Base-by-base conservation (phyloP, 2,113 vertebrate genomes). In the Mola mola region DNA sequence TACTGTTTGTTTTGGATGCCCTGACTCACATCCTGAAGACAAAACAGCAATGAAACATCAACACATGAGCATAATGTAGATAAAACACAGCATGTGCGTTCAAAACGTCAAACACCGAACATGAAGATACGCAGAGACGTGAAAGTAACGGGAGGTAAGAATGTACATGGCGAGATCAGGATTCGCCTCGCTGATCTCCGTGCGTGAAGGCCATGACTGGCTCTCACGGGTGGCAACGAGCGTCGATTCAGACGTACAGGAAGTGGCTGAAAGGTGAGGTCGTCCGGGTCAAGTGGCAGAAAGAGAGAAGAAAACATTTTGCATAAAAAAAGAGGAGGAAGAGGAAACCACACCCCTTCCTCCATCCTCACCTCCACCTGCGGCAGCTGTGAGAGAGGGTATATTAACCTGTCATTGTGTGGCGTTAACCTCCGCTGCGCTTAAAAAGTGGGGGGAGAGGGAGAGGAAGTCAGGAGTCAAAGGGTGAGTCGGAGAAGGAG, bases 381-480 rank as follows among this genome's bases (percentile, higher is more conserved):
- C 37, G 22, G 26, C 33, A 47, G 28, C 22, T 15, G 64, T 36
- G 38, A 29, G 8, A 15, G 33, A 60, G 51, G 67, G 71, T 72
- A 79, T 75, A 86, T 90, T 90, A 90, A 92, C 87, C 86, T 89
- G 87, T 84, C 70, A 74, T 55, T 33, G 33, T 77, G 73, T 77
- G 52, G 72, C 75, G 86, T 89, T 85, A 81, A 84, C 82, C 59
- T 82, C 36, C 2, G 2, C 44, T 1, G 34, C 2, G 44, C n/a
- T 37, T 51, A 50, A 63, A 37, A 55, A 28, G 24, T 9, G 1
- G n/a, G 4, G 6, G 42, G 4, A 29, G 21, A 11, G 17, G 12
- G 17, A 40, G n/a, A 15, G 21, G 49, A 66, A 66, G 40, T 25
- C 42, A 46, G 38, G 52, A 72, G 60, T 57, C 55, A 83, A 66